Conservation (phyloP, 2,888 invertebrate species). For the Caradrina kadenii region DNA sequence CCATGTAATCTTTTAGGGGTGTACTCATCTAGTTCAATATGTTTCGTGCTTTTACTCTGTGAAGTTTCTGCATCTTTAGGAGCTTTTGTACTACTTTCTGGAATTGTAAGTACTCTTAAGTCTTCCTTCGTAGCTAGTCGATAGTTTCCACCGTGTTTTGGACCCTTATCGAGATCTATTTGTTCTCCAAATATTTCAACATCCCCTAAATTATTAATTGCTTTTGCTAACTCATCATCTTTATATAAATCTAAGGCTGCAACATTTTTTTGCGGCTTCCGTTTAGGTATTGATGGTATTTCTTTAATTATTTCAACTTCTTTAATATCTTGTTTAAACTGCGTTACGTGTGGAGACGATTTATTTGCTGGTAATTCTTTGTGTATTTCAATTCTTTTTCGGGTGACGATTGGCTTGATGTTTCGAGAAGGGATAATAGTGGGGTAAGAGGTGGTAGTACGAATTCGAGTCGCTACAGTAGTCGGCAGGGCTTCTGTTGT, state of each 20-base stretch:
- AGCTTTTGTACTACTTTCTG: slow-evolving; percentile 47
- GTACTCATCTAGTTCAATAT: slow-evolving; percentile 69
- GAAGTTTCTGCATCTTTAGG: slow-evolving; percentile 76
- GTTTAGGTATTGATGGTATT: slow-evolving; percentile 69
- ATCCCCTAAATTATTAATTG: slow-evolving; percentile 83
- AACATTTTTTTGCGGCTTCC: slow-evolving; percentile 73
- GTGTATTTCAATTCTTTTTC: slow-evolving; percentile 85
- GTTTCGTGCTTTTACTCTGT: slow-evolving; percentile 75
- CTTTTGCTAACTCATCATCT: slow-evolving; percentile 84
- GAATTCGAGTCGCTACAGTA: slow-evolving; percentile 66
- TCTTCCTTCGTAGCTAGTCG: slow-evolving; percentile 73
- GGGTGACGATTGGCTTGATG: slow-evolving; percentile 76
- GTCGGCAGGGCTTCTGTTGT: slow-evolving; percentile 78
- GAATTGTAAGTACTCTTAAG: slow-evolving; percentile 28
- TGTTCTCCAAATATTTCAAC: slow-evolving; percentile 85
- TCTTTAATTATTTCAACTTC: slow-evolving; percentile 86
- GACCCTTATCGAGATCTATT: slow-evolving; percentile 78
- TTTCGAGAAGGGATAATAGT: slow-evolving; percentile 68
- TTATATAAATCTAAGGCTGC: slow-evolving; percentile 82
- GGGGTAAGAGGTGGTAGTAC: slow-evolving; percentile 70
- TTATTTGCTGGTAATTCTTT: slow-evolving; percentile 81
- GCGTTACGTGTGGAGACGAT: slow-evolving; percentile 79
- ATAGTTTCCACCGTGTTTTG: slow-evolving; percentile 87
- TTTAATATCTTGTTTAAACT: slow-evolving; percentile 85
- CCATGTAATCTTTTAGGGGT: slow-evolving; percentile 66